Base-by-base conservation (phyloP, 2,888 invertebrate genomes). In the Cheilosia variabilis region DNA sequence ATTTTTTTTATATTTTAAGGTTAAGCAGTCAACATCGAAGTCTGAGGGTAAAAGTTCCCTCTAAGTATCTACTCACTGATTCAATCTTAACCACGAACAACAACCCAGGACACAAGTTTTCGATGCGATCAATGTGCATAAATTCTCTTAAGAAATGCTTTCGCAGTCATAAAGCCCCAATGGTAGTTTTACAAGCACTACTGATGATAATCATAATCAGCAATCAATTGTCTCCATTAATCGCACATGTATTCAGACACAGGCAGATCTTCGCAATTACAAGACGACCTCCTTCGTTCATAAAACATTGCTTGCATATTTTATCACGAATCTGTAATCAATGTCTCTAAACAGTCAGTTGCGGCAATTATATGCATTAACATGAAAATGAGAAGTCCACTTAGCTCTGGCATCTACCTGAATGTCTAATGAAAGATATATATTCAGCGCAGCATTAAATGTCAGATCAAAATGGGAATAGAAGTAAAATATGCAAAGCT, bases 381-480 rank as follows among this genome's bases (percentile, higher is more conserved):
- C 47, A 47, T 17, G 27, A 27, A 43, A 43, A 73, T 63, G 53
- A 34, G 34, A 45, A 6, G 45, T 2, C 34, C 50, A 37, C 45
- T 19, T 37, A 2, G 41, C 34, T 6, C 27, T 47, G 69, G 37
- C 37, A 37, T 37, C 10, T 62, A 55, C 27, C 45, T 77, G 62
- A 77, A 55, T 63, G 19, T 17, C 43, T 63, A 71, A 69, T 24
- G 57, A 57, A 65, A 63, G 15, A 10, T 13, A 37, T 13, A 47
- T 55, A 50, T 63, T 63, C 31, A 65, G 50, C 57, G 27, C 47
- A 41, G 55, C 57, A 71, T 57, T 65, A 65, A 71, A 71, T 78
- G 71, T 78, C 71, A 78, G 71, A 52, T 78, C 22, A 71, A 71
- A 63, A 65, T 58, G 15, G 37, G n/a, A 58, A 47, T 55, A 22